Conservation (phyloP, 2,113 vertebrate species). For the Sceloporus undulatus region DNA sequence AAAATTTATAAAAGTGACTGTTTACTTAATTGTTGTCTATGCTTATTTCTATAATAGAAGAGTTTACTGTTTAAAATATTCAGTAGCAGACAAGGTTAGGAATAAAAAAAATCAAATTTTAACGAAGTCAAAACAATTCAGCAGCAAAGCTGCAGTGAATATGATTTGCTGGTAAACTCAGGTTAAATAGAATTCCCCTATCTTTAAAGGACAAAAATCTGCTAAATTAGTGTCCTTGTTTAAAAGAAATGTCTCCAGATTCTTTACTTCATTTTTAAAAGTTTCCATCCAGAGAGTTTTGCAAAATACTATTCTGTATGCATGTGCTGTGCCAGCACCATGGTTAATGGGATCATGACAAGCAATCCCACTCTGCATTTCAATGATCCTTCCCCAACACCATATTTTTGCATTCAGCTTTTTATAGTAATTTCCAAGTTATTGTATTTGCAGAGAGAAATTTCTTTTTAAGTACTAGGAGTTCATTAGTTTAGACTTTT, state of each 20-base stretch:
- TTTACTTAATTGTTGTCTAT: slow-evolving; percentile 13
- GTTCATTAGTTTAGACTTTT: slow-evolving; percentile 79
- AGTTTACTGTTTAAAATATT: slow-evolving; percentile 51
- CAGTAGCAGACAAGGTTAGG: slow-evolving; percentile 43
- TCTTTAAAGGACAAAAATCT: slow-evolving; percentile 23
- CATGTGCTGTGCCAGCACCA: slow-evolving; percentile 63
- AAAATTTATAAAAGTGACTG: slow-evolving; percentile 15
- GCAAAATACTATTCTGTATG: slow-evolving; percentile 63
- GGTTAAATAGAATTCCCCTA: slow-evolving; percentile 41
- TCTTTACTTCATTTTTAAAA: slow-evolving; percentile 56
- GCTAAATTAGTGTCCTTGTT: slow-evolving; percentile 54
- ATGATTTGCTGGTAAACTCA: slow-evolving; percentile 46
- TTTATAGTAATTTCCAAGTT: slow-evolving; percentile 80
- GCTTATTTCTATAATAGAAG: slow-evolving; percentile 44
- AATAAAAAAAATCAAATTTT: slow-evolving; percentile 59
- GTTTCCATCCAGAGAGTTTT: slow-evolving; percentile 51
- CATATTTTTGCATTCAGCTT: slow-evolving; percentile 77
- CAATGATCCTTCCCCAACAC: slow-evolving; percentile 48
- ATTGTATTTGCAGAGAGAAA: slow-evolving; percentile 72
- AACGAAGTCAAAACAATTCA: slow-evolving; percentile 57
- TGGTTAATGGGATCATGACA: slow-evolving; percentile 72
- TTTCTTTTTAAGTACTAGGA: slow-evolving; percentile 72
- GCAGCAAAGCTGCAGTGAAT: slow-evolving; percentile 56
- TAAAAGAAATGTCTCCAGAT: slow-evolving; percentile 64
- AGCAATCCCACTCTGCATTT: slow-evolving; percentile 65